Evolutionary conservation across 2,113 vertebrate genomes (phyloP).

Genomic region (Lepus europaeus): DNA sequence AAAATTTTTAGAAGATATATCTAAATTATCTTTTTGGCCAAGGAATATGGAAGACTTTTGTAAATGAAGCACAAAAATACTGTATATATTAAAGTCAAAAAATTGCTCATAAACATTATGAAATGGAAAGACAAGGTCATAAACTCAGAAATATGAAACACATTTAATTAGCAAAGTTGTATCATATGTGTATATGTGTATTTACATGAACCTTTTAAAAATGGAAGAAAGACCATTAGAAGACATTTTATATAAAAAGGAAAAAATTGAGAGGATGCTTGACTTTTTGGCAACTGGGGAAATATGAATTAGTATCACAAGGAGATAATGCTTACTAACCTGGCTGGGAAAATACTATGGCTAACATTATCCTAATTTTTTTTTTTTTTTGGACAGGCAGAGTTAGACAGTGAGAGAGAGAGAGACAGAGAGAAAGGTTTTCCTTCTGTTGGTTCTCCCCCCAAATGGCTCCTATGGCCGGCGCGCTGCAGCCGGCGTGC

Average conservation of each 20-base stretch:
- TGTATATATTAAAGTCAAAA: slow-evolving; percentile 20
- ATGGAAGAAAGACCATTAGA: background rate
- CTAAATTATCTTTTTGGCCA: background rate
- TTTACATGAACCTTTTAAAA: background rate
- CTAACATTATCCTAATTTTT: background rate
- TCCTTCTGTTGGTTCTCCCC: no score
- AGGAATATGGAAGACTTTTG: background rate
- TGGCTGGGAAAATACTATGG: background rate
- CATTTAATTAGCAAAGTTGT: slow-evolving; percentile 9
- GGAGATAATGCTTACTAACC: background rate
- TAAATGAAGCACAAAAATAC: background rate
- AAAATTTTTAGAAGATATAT: background rate
- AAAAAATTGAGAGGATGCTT: background rate
- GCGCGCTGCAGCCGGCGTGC: no score
- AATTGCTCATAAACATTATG: background rate
- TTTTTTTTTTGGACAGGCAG: no score
- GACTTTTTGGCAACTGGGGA: background rate
- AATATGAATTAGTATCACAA: background rate
- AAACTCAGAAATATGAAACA: background rate
- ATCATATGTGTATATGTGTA: background rate
- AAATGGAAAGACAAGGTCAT: background rate
- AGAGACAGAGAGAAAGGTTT: no score
- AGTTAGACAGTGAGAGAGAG: no score
- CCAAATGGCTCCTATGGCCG: no score
- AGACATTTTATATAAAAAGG: background rate